Percentiles rank a stretch among this genome's conserved stretches.
Conservation (phyloP, 2,797 vertebrate species). For the Pachyuromys duprasi region DNA sequence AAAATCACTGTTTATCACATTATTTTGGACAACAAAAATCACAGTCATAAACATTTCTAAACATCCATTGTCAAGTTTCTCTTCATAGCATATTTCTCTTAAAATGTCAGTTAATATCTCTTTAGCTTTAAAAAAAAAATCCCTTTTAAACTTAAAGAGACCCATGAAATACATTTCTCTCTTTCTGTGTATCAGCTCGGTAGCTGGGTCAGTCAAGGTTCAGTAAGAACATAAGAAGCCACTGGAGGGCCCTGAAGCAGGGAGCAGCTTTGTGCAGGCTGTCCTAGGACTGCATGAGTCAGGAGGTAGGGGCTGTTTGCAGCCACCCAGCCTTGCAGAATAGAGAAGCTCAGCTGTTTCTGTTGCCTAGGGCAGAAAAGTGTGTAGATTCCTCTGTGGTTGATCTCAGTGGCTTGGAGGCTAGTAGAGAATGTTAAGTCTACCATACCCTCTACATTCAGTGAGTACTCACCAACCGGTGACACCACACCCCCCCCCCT, state of each 20-base stretch:
- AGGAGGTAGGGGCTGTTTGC: neutral
- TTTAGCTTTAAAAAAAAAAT: constrained; percentile 37
- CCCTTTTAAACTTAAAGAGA: constrained; percentile 45
- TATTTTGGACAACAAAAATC: constrained; percentile 62
- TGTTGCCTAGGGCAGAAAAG: neutral
- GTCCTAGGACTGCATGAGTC: neutral
- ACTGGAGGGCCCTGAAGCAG: neutral
- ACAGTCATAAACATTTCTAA: constrained; percentile 73
- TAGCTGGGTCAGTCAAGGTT: neutral
- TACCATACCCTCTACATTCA: neutral
- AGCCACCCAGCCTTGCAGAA: neutral
- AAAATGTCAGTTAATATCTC: constrained; percentile 30
- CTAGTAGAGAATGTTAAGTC: neutral
- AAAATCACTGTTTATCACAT: constrained; percentile 62
- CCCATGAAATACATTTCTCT: neutral
- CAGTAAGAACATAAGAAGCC: neutral
- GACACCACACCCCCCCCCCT: neutral
- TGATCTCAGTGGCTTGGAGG: neutral
- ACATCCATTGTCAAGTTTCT: constrained; percentile 63
- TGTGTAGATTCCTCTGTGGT: neutral
- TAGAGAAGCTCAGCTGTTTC: neutral
- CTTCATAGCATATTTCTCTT: constrained; percentile 48
- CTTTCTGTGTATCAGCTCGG: constrained; percentile 7
- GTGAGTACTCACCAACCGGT: neutral
- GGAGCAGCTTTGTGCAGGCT: neutral